Base-by-base conservation (phyloP, 1,140 invertebrate species). In the Stegodyphus mimosarum region DNA sequence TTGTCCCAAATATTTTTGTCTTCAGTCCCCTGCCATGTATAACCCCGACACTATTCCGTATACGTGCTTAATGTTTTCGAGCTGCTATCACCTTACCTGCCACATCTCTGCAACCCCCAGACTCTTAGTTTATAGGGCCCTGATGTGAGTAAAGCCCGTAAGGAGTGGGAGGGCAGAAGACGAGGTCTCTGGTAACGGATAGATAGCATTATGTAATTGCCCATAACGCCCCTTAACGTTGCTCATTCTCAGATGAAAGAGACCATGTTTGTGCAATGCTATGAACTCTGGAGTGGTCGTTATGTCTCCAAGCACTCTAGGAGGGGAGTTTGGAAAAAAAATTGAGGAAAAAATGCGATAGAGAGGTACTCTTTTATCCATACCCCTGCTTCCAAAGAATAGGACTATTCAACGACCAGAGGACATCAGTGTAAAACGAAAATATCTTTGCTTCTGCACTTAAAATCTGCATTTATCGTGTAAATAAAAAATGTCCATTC, bases 131-230 rank as follows among this genome's bases (percentile, higher is more conserved):
- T 60, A 60, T 11, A 60, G 55, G 9, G 17, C 50, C 60, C 70
- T 33, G 33, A 33, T 33, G 33, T 33, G 33, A 33, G 33, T 33
- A 33, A 33, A 33, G 33, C 33, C 33, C 33, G 33, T 33, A 33
- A 33, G 33, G 33, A 33, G 33, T 33, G 33, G 33, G 33, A 33
- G 33, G 33, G 33, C 33, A 33, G 33, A 33, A 33, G 33, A 33
- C 33, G 33, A 33, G 33, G 33, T 33, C 33, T 64, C 71, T 80
- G 78, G 78, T 50, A 80, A 10, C 15, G 48, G 1, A 33, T n/a
- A 83, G 80, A 83, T 83, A 83, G 80, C 80, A 83, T 83, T 74
- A 83, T 74, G 80, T 83, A 83, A 83, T 83, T 83, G 80, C 69
- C 80, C 80, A 83, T 83, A 83, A 83, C 80, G 71, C 71, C 71